These are phyloP conservation scores for Noctua janthe DNA, from an alignment of 2,888 invertebrate species.

Conservation along the genomic window DNA sequence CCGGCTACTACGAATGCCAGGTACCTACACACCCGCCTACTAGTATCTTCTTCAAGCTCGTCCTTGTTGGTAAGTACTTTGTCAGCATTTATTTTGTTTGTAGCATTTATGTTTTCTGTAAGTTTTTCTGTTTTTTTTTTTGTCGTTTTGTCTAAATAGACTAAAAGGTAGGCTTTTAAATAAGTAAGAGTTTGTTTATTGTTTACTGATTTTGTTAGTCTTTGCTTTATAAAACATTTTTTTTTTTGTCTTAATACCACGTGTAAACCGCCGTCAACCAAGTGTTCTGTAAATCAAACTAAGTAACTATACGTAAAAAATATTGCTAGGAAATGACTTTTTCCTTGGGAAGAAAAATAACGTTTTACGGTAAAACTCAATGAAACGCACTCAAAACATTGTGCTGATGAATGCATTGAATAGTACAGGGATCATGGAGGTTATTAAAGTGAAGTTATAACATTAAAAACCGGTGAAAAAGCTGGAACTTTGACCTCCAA, in stretches of 20 bases:
- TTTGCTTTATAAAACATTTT: background rate
- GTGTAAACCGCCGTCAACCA: too few species aligned
- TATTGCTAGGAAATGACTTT: too few species aligned
- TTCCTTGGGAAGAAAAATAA: too few species aligned
- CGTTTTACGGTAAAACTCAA: too few species aligned
- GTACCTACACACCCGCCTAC: conserved; percentile 92
- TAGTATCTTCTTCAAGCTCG: conserved; percentile 92
- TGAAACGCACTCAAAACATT: too few species aligned
- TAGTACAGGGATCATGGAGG: too few species aligned
- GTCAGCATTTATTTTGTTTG: conserved; percentile 61
- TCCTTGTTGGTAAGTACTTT: conserved; percentile 91
- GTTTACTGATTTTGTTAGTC: background rate
- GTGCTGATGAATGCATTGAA: too few species aligned
- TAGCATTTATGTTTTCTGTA: background rate
- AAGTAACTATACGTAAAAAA: too few species aligned
- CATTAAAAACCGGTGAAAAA: too few species aligned
- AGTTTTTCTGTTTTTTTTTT: conserved; percentile 3
- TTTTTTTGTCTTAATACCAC: background rate
- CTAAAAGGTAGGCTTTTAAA: background rate
- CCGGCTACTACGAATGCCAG: conserved; percentile 92
- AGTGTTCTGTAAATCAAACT: too few species aligned
- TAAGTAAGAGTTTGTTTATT: conserved; percentile 5
- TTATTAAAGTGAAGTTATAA: too few species aligned
- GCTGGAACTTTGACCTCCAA: too few species aligned
- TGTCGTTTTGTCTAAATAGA: background rate